These are phyloP conservation scores for Protonibea diacanthus DNA, from an alignment of 2,797 vertebrate species.

Conservation along the genomic window DNA sequence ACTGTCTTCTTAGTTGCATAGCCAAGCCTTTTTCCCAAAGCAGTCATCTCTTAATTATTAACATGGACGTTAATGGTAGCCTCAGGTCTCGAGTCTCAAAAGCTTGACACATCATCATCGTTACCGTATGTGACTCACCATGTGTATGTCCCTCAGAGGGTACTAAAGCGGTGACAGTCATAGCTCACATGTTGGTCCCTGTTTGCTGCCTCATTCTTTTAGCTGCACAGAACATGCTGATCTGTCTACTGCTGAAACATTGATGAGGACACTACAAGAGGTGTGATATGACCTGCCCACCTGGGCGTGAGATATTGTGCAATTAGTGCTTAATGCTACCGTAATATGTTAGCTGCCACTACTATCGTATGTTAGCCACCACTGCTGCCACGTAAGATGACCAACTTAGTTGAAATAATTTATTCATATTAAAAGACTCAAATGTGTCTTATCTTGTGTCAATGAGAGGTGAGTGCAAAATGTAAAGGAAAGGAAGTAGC, in stretches of 20 bases:
- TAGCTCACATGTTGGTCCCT: background rate
- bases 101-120: slow-evolving; percentile 30
- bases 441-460: background rate
- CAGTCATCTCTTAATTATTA: slow-evolving; percentile 63
- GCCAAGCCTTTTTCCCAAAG: slow-evolving; percentile 48
- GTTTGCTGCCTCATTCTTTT: background rate
- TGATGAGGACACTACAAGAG: slow-evolving; percentile 19
- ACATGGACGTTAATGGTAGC: slow-evolving; percentile 55
- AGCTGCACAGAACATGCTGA: slow-evolving; percentile 46
- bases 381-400: background rate
- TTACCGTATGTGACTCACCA: background rate
- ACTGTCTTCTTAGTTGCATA: slow-evolving; percentile 1
- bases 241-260: slow-evolving; percentile 38
- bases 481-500: background rate
- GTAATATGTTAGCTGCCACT: background rate
- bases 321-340: background rate
- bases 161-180: slow-evolving; percentile 14
- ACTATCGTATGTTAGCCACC: background rate
- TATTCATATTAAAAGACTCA: background rate
- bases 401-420: background rate
- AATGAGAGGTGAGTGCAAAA: background rate
- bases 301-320: background rate
- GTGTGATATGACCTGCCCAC: background rate
- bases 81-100: slow-evolving; percentile 2
- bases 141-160: slow-evolving; percentile 14